Base-by-base conservation (phyloP, 2,797 vertebrate species). In the Cuniculus paca region DNA sequence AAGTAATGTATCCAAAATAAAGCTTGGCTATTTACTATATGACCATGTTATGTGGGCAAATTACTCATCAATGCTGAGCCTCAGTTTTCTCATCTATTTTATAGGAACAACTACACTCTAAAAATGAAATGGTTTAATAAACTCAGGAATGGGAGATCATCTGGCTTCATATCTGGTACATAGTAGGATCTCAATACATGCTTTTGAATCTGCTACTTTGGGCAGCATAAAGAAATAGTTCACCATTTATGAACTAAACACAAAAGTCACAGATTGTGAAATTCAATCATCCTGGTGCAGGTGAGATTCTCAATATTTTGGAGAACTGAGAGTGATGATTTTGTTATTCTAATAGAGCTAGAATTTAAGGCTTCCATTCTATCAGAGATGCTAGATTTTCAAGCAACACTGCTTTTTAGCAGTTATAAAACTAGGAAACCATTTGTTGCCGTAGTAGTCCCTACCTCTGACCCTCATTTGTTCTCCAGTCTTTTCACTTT, bases 201-300 rank as follows among this genome's bases (percentile, higher is more conserved):
- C 88, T 80, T 48, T 52, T 87, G 17, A 87, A 77, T 50, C 52
- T 88, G 52, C 78, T 90, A 81, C 63, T 94, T 82, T 45, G 50
- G 34, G 24, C 17, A 86, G n/a, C 39, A 87, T 90, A 56, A 97
- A 82, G 17, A 91, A 91, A 97, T 77, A 24, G 7, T n/a, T 78
- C 48, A 48, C 72, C 72, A 16, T 45, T 75, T 78, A 88, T 34
- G 24, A 88, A 81, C 56, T 90, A 88, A 83, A 42, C 48, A 77
- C 20, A 74, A 68, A 95, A 45, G 17, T 36, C 56, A 65, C 2
- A 63, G 52, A 87, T 14, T 28, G 19, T 87, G 24, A 96, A 94
- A 85, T 52, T 63, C 10, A 26, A 78, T 94, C 52, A 72, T 34
- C 48, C n/a, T 81, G 52, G 42, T 86, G 50, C n/a, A 12, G 52